Evolutionary conservation across 2,888 invertebrate genomes (phyloP), one percentile per base, ranked within the genome.

Genomic region (Bombylius discolor): DNA sequence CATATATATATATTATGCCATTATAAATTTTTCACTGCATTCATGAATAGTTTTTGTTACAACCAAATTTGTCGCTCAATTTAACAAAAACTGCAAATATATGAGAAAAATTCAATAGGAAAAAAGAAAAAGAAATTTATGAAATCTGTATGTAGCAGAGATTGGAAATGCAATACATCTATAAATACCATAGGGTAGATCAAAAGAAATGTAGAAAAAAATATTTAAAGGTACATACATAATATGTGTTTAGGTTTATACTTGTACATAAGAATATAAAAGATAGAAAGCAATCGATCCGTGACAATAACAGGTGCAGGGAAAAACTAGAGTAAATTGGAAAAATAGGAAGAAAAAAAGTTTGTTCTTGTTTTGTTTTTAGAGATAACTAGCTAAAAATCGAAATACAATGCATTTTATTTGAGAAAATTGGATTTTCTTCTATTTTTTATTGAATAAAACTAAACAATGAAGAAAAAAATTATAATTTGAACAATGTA

Each of bases 61-160:
- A 52, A 55, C 49, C 51, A 53, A 57, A 57, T 57, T 57, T 57
- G 42, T 57, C 53, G 57, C 50, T 45, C 57, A 57, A 57, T 57
- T 57, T 57, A 57, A 53, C 53, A 53, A 57, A 57, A 53, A 53
- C 53, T 57, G 49, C 53, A 53, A 48, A 23, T 23, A 23, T 23
- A 23, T 23, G 23, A 23, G 23, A 23, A 23, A 23, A 23, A 23
- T 23, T 23, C 23, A 23, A 23, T 23, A 23, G 23, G 23, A 23
- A 23, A 23, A 23, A 23, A 23, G 1, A 23, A 23, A 23, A 23
- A 23, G 23, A 23, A 23, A 23, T 23, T 23, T 23, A 23, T 23
- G 23, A 23, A 23, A 23, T 23, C 23, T 23, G 23, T 23, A 23
- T 23, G 2, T 23, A 23, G 23, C 23, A 23, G 23, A 23, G 23